phyloP scores from a whole-genome alignment of 2,113 vertebrate species.

The Dicerorhinus sumatrensis region DNA sequence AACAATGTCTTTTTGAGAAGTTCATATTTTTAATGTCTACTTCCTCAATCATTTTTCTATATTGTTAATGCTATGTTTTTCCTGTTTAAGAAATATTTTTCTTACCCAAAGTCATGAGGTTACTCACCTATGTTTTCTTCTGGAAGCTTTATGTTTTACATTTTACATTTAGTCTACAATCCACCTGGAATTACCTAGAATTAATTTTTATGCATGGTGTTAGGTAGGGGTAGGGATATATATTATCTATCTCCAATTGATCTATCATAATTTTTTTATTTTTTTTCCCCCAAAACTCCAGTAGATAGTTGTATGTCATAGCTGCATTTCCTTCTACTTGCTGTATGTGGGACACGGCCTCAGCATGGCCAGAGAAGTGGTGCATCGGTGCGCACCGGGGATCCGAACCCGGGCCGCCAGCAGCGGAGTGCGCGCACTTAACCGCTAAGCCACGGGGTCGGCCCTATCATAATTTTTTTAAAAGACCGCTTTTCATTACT shows the following conservation, averaged over 20 bases:
- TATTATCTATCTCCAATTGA: background rate
- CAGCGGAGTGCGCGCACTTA: no score
- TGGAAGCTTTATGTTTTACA: background rate
- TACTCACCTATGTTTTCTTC: background rate
- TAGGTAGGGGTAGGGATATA: background rate
- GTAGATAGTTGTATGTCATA: no score
- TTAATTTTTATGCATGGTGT: background rate
- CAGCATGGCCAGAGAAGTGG: no score
- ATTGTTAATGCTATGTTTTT: background rate
- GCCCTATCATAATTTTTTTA: background rate
- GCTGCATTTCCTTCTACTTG: no score
- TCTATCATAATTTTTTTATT: background rate
- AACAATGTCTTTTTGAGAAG: background rate
- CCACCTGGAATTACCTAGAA: background rate
- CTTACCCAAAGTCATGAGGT: background rate
- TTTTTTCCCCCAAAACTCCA: no score
- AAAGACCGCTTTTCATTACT: background rate
- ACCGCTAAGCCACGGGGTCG: no score
- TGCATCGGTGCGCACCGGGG: no score
- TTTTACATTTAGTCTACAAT: background rate
- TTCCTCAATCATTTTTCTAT: background rate
- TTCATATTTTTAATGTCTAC: background rate
- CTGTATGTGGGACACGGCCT: no score
- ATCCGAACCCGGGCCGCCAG: no score
- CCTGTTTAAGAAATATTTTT: background rate